These are phyloP conservation scores for Phenacoccus solenopsis DNA, from an alignment of 1,140 invertebrate species.

Conservation along the genomic window DNA sequence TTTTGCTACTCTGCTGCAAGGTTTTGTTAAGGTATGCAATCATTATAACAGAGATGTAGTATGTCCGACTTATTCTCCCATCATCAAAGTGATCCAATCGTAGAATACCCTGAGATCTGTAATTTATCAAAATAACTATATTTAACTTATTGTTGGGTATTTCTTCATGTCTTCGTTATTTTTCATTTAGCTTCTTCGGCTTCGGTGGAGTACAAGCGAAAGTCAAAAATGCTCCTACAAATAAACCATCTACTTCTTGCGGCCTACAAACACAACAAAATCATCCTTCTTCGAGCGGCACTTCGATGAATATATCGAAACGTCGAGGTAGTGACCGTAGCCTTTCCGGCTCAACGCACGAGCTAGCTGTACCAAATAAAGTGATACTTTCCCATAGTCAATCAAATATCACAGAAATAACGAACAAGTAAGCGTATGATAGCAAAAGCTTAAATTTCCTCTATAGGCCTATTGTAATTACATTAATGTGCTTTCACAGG, in stretches of 20 bases:
- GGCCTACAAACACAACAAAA: slow-evolving; percentile 27
- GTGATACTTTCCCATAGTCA: slow-evolving; percentile 67
- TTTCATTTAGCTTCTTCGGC: slow-evolving; percentile 52
- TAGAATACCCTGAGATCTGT: no score
- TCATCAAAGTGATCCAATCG: no score
- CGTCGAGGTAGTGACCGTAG: slow-evolving; percentile 66
- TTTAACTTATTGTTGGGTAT: no score
- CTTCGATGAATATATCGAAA: slow-evolving; percentile 29
- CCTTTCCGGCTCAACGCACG: slow-evolving; percentile 64
- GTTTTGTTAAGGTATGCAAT: no score
- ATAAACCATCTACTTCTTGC: slow-evolving; percentile 34
- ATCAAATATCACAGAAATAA: slow-evolving; percentile 64
- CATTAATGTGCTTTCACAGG: slow-evolving; percentile 15
- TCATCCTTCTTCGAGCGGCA: slow-evolving; percentile 30
- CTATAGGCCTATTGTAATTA: neutral
- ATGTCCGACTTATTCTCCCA: no score
- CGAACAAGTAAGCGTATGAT: slow-evolving; percentile 48
- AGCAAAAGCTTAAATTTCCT: neutral
- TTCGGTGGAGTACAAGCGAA: slow-evolving; percentile 61
- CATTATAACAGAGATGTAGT: no score
- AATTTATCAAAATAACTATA: no score
- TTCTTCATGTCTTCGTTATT: neutral
- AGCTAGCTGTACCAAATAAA: slow-evolving; percentile 47
- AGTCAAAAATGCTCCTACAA: slow-evolving; percentile 59
- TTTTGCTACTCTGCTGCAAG: no score